Percentiles rank a stretch among this genome's conserved stretches.
These are phyloP conservation scores for Pachycephus smyrnensis DNA, from an alignment of 2,888 invertebrate genomes.

Conservation along the genomic window DNA sequence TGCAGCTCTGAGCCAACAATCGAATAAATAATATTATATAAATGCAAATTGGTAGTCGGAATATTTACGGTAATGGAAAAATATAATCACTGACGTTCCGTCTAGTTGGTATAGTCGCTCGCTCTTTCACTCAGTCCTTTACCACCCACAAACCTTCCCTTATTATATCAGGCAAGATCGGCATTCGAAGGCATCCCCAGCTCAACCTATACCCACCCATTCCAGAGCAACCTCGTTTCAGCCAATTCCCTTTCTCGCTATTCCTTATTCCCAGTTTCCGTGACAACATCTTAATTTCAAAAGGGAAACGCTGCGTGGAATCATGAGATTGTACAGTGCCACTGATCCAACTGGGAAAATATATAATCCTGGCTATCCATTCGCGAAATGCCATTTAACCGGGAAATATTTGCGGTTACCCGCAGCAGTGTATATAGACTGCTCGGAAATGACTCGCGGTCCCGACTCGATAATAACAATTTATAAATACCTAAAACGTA, in stretches of 20 bases:
- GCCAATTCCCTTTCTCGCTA: neutral
- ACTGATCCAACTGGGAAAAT: neutral
- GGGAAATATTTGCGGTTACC: neutral
- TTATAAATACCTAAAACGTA: neutral
- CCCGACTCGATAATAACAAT: neutral
- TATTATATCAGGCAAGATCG: neutral
- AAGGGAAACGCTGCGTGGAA: neutral
- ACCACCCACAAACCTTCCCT: neutral
- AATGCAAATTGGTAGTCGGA: slow-evolving; percentile 36
- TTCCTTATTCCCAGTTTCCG: neutral
- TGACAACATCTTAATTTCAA: neutral
- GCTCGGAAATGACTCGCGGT: neutral
- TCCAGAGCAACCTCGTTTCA: neutral
- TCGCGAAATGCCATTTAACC: neutral
- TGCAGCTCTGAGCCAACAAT: slow-evolving; percentile 22
- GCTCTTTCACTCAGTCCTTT: neutral
- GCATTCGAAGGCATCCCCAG: neutral
- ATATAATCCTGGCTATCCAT: neutral
- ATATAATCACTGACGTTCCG: slow-evolving; percentile 25
- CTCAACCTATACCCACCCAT: neutral
- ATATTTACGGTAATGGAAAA: slow-evolving; percentile 30
- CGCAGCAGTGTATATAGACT: neutral
- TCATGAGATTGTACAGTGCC: neutral
- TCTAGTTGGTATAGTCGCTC: neutral
- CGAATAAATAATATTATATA: slow-evolving; percentile 35